These are phyloP conservation scores for Tokudaia tokunoshimensis DNA, from an alignment of 2,797 vertebrate species.

Conservation along the genomic window DNA sequence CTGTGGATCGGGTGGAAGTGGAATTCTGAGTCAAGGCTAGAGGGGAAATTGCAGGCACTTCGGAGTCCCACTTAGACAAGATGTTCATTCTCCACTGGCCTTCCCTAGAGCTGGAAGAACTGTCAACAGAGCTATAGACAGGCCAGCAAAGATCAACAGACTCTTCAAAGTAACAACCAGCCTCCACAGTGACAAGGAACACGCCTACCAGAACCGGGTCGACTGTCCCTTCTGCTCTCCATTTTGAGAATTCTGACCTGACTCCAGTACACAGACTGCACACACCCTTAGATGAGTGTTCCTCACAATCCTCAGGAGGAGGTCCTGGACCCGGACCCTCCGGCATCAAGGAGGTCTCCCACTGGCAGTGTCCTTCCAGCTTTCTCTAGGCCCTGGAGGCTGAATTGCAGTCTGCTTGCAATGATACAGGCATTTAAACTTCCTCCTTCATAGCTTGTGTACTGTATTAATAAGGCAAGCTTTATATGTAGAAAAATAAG, in stretches of 20 bases:
- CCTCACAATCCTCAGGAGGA: neutral
- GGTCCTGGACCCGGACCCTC: neutral
- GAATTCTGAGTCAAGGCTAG: constrained; percentile 71
- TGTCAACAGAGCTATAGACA: constrained; percentile 85
- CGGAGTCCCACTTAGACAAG: constrained; percentile 84
- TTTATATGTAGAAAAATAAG: no score
- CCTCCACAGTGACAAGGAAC: constrained; percentile 70
- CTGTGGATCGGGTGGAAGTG: neutral
- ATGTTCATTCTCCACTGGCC: constrained; percentile 60
- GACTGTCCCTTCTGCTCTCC: neutral
- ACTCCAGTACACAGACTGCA: neutral
- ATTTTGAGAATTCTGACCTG: neutral
- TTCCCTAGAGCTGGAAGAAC: constrained; percentile 81
- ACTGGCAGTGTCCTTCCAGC: neutral
- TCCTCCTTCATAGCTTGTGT: no score
- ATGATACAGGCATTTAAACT: neutral
- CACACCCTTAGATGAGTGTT: neutral
- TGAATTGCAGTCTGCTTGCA: neutral
- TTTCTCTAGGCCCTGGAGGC: neutral
- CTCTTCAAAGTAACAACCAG: constrained; percentile 72
- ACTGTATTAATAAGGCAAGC: no score
- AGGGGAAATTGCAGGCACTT: constrained; percentile 77
- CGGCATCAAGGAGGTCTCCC: neutral
- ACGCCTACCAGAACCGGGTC: neutral
- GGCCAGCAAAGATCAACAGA: constrained; percentile 37